A percentile compares a stretch with the other conserved stretches of the same genome.
Evolutionary conservation across 1,140 invertebrate genomes (phyloP).

Genomic region (Caenorhabditis briggsae): DNA sequence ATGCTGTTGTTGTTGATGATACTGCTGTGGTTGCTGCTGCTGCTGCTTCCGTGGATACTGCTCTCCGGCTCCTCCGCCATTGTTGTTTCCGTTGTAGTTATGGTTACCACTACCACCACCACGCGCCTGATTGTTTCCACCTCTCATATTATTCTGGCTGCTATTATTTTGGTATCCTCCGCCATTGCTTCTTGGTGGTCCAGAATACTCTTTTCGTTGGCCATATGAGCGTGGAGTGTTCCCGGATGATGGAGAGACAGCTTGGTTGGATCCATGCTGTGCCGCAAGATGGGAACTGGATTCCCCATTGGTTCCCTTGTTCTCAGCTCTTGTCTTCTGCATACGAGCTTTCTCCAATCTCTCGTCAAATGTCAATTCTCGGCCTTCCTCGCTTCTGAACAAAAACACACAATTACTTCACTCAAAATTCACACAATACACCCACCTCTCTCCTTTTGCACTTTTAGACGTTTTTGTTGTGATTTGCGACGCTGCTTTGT

Average conservation of each 20-base stretch:
- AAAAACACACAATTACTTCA: neutral
- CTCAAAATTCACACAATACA: neutral
- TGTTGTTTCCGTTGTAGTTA: constrained; percentile 11
- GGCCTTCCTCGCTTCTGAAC: constrained; percentile 5
- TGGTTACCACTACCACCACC: neutral
- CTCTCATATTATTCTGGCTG: neutral
- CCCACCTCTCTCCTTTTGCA: constrained; percentile 17
- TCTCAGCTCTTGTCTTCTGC: constrained; percentile 36
- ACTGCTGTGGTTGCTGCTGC: neutral
- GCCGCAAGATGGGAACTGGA: neutral
- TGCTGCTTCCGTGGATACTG: neutral
- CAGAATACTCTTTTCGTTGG: neutral
- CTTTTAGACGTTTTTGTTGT: constrained; percentile 19
- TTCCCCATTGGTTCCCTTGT: neutral
- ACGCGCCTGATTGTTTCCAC: neutral
- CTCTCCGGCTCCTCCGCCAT: neutral
- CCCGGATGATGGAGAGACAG: neutral
- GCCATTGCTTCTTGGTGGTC: neutral
- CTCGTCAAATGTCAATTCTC: constrained; percentile 51
- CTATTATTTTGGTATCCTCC: constrained; percentile 14
- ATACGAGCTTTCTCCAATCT: constrained; percentile 2
- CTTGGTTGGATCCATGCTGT: neutral
- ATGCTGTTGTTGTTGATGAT: neutral
- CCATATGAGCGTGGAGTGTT: neutral
- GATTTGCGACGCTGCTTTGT: neutral